These are phyloP conservation scores for Eremophila alpestris DNA, from an alignment of 2,797 vertebrate genomes.

Conservation along the genomic window DNA sequence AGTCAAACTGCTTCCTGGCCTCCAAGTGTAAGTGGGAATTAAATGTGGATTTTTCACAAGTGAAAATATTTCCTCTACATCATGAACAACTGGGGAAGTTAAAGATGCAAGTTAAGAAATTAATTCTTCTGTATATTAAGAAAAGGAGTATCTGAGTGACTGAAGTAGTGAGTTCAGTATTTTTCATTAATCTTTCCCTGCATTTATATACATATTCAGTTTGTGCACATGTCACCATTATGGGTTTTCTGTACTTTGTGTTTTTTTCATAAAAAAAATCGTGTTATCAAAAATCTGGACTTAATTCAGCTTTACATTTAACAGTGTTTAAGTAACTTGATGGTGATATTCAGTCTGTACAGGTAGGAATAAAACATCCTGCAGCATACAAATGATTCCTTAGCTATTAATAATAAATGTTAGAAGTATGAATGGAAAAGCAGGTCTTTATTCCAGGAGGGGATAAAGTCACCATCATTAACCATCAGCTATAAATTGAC, in stretches of 20 bases:
- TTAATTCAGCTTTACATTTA: background rate
- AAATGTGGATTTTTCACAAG: background rate
- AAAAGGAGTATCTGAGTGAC: background rate
- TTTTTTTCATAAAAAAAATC: background rate
- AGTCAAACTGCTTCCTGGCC: background rate
- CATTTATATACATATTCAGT: background rate
- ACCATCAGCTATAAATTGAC: background rate
- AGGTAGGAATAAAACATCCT: background rate
- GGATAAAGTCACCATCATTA: background rate
- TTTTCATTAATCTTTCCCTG: background rate
- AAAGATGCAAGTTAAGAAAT: background rate
- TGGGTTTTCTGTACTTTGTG: accelerated
- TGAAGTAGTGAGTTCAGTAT: background rate
- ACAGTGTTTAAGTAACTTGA: background rate
- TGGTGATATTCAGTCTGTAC: background rate
- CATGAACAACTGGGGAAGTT: background rate
- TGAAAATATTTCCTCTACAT: background rate
- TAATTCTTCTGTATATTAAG: background rate
- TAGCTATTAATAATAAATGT: background rate
- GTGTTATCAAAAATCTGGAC: background rate
- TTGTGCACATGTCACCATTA: background rate
- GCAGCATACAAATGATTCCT: background rate
- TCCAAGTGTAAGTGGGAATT: background rate
- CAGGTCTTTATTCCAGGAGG: background rate
- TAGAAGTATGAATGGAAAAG: background rate